Base-by-base conservation (phyloP, 2,797 vertebrate genomes). In the Martes flavigula region DNA sequence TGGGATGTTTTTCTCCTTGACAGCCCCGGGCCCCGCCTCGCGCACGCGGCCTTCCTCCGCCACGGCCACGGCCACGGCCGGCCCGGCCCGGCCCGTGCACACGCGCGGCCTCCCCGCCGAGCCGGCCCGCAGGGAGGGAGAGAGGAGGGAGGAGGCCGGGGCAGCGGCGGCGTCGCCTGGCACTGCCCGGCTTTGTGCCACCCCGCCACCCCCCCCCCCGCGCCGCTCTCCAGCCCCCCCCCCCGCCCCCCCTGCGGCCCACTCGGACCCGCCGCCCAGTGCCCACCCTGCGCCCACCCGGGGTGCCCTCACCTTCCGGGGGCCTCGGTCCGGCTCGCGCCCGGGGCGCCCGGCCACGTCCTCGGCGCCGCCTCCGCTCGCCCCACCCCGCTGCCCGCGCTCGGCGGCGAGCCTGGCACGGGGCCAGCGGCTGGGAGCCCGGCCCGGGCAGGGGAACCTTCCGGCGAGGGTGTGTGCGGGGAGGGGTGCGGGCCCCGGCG, bases 1-100 rank as follows among this genome's bases (percentile, higher is more conserved):
- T 90, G 97, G 97, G 96, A 94, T 96, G 98, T 98, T 96, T 97
- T 97, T 96, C 94, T 97, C 97, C 94, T 96, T 98, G 97, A 97
- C 97, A 98, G 97, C 87, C 94, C 87, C 4, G 77, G 84, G 94
- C 97, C 95, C 94, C 88, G 96, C 96, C 93, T 91, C 2, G 58
- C 27, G 13, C 40, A 2, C 35, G 6, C 13, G 83, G 95, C 94
- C 89, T 78, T 62, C 92, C 90, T 83, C 38, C 40, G 79, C 95
- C 35, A n/a, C 81, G 1, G 60, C 77, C 35, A 54, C 9, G 23
- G 23, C 58, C n/a, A n/a, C n/a, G n/a, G n/a, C n/a, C n/a, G n/a
- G n/a, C n/a, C n/a, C 17, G 23, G 56, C 68, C 2, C 13, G 5
- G 32, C 83, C 81, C n/a, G 0, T 15, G 91, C 77, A 81, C 77